These are phyloP conservation scores for Deilephila porcellus DNA, from an alignment of 2,888 invertebrate species.

Conservation along the genomic window DNA sequence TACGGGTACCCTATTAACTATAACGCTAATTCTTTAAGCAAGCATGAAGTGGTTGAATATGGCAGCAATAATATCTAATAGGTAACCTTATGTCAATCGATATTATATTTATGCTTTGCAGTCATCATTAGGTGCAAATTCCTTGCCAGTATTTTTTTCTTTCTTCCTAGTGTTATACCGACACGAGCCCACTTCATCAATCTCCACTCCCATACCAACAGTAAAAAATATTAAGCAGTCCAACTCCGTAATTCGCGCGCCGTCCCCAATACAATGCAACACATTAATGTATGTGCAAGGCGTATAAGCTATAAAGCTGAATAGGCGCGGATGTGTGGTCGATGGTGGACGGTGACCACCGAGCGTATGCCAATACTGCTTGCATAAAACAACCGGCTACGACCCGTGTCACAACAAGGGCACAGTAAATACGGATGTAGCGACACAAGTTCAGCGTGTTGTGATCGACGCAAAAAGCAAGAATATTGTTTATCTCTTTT, in stretches of 20 bases:
- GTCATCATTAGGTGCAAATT: no score
- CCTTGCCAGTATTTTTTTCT: no score
- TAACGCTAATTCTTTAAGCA: no score
- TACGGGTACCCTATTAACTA: no score
- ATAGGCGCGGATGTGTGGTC: constrained; percentile 24
- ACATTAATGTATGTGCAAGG: not conserved
- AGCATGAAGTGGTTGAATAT: no score
- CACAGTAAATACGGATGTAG: not conserved
- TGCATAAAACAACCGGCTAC: not conserved
- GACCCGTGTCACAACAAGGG: not conserved
- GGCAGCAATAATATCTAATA: no score
- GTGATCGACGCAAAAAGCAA: no score
- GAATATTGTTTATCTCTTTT: no score
- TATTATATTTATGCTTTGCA: no score
- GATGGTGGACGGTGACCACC: not conserved
- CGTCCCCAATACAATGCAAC: not conserved
- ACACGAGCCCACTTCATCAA: no score
- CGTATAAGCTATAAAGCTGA: constrained; percentile 4
- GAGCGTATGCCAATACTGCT: constrained; percentile 4
- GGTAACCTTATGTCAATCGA: no score
- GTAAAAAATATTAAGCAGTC: not conserved
- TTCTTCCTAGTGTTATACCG: no score
- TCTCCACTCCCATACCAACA: not conserved
- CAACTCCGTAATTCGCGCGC: not conserved
- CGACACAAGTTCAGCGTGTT: not conserved